Conservation (phyloP, 2,797 vertebrate genomes). For the Chiroxiphia lanceolata region DNA sequence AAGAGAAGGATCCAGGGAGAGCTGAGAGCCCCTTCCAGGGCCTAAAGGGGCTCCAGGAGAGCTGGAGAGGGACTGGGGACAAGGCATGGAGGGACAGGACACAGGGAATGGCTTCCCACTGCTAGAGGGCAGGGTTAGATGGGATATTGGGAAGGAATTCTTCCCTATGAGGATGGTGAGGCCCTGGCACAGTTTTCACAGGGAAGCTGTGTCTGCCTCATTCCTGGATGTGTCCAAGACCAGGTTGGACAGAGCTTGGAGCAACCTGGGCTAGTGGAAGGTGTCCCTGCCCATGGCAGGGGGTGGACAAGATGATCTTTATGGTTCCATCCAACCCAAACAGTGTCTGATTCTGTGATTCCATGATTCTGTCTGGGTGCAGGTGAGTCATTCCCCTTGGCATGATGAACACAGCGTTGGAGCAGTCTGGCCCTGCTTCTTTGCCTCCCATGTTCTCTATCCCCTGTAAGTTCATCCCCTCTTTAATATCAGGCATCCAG, state of each 20-base stretch:
- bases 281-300: not conserved
- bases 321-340: not conserved
- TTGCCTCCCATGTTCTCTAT: not conserved
- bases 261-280: not conserved
- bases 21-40: not conserved
- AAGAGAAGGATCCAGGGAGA: not conserved
- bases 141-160: not conserved
- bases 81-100: not conserved
- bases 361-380: not conserved
- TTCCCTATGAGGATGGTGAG: not conserved
- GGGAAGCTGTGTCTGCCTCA: not conserved
- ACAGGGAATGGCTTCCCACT: not conserved
- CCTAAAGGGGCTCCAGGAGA: not conserved
- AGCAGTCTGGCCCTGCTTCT: not conserved
- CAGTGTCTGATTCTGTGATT: not conserved
- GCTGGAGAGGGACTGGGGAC: not conserved
- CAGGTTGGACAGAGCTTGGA: not conserved
- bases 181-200: not conserved
- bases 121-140: not conserved
- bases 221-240: not conserved
- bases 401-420: fast-evolving
- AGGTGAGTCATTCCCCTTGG: not conserved
- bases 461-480: not conserved
- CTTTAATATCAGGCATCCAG: not conserved
- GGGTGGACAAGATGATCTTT: not conserved